Conservation (phyloP, 2,797 vertebrate genomes). For the Linurgus olivaceus region DNA sequence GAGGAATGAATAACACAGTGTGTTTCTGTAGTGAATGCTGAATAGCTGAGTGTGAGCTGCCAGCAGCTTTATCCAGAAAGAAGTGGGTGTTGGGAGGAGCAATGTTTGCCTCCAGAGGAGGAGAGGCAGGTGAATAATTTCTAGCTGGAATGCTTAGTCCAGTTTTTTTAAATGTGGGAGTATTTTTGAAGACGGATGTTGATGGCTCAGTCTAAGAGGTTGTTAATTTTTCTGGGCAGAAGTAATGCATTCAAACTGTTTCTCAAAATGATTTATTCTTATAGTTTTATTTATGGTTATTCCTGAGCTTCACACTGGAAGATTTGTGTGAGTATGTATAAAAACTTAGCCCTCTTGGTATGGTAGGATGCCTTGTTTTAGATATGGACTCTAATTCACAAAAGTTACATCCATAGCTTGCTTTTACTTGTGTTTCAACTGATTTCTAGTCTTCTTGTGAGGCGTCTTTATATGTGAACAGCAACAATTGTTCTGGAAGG, state of each 20-base stretch:
- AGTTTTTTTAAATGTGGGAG: neutral
- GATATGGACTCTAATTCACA: neutral
- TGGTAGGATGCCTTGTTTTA: neutral
- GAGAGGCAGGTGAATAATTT: neutral
- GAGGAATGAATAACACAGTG: constrained; percentile 15
- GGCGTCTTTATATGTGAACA: neutral
- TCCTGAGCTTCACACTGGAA: neutral
- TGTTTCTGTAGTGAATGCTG: constrained; percentile 5
- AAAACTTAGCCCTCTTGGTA: neutral
- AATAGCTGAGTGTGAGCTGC: neutral
- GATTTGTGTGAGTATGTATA: fast-evolving
- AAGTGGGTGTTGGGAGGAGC: neutral
- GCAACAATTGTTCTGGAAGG: neutral
- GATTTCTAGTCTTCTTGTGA: neutral
- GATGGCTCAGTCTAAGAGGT: neutral
- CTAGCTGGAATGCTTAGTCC: neutral
- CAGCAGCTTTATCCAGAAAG: neutral
- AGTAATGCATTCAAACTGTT: neutral
- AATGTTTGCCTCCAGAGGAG: neutral
- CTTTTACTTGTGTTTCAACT: neutral
- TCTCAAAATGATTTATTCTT: neutral
- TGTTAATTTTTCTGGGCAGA: neutral
- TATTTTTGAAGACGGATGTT: neutral
- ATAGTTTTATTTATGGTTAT: neutral
- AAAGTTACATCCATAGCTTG: neutral